Percentiles rank a stretch among this genome's conserved stretches.
Conservation (phyloP, 2,113 vertebrate genomes). For the Setophaga coronata region DNA sequence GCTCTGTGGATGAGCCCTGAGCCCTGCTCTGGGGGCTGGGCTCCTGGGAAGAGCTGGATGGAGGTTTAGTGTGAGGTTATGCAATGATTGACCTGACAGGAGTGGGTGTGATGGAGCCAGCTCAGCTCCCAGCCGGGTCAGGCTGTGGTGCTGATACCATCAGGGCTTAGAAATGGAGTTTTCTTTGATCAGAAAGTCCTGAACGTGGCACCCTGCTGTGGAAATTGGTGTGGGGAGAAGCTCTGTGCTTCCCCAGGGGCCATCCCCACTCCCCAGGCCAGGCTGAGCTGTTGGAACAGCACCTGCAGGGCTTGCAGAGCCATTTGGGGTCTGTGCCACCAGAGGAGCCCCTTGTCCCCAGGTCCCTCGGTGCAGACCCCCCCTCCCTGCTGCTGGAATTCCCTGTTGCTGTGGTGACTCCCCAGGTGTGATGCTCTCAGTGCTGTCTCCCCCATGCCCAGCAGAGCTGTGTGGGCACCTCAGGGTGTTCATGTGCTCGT, state of each 20-base stretch:
- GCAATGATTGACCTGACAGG: not conserved
- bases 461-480: not conserved
- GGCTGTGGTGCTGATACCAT: not conserved
- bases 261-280: not conserved
- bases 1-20: not conserved
- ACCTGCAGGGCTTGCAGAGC: not conserved
- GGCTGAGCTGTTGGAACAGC: not conserved
- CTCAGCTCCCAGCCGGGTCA: not conserved
- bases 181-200: not conserved
- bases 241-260: not conserved
- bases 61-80: not conserved
- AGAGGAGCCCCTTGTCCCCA: not conserved
- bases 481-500: rapidly evolving
- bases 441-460: not conserved
- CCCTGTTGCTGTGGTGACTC: not conserved
- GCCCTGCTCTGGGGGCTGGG: not conserved
- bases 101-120: rapidly evolving
- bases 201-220: rapidly evolving
- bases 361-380: not conserved
- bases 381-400: not conserved
- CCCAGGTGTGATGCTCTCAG: not conserved
- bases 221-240: rapidly evolving
- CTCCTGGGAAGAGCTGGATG: rapidly evolving
- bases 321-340: not conserved
- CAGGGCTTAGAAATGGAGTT: not conserved